phyloP scores from a whole-genome alignment of 2,888 invertebrate genomes.

The Myopa testacea region DNA sequence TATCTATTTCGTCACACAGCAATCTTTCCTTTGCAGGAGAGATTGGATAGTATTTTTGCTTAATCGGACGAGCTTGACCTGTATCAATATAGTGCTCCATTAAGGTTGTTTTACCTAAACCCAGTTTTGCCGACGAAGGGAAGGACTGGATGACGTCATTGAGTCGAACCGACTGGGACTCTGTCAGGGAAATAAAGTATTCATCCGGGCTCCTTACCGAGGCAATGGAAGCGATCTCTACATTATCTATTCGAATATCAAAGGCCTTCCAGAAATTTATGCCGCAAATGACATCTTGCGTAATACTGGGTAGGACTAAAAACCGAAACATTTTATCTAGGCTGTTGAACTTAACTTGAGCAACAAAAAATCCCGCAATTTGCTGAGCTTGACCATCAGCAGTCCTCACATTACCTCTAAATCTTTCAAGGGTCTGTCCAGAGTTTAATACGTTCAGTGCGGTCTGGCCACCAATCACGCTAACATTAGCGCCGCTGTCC shows the following conservation, averaged over 20 bases:
- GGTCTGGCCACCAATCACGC: too few species aligned
- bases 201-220: background rate
- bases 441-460: background rate
- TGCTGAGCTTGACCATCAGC: conserved; percentile 1
- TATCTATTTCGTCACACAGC: conserved; percentile 38
- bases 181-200: background rate
- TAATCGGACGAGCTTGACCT: background rate
- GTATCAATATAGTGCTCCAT: conserved; percentile 1
- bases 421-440: background rate
- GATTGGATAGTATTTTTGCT: background rate
- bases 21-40: conserved; percentile 29
- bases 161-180: background rate
- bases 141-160: too few species aligned
- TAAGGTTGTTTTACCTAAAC: background rate
- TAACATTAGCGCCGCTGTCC: too few species aligned
- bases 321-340: too few species aligned
- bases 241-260: background rate
- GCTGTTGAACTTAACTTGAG: too few species aligned
- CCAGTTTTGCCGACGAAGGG: background rate
- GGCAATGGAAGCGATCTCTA: background rate
- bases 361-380: background rate
- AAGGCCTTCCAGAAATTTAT: too few species aligned
- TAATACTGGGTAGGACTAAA: too few species aligned
- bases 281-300: too few species aligned
- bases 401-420: conserved; percentile 9